Percentiles rank a stretch among this genome's conserved stretches.
Evolutionary conservation across 2,888 invertebrate genomes (phyloP).

Genomic region (Scelioninae gen. 1): DNA sequence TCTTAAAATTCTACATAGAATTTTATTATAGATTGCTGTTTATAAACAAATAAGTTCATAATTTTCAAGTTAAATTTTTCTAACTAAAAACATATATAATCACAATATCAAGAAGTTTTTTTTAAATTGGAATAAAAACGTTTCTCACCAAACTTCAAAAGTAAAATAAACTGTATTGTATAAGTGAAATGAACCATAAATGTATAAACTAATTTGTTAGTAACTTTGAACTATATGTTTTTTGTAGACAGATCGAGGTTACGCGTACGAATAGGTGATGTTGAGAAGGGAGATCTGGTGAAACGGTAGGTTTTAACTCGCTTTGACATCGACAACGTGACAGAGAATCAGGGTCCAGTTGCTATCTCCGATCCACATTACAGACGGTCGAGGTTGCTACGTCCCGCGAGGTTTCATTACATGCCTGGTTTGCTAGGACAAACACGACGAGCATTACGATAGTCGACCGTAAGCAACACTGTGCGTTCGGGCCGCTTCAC

Average conservation of each 20-base stretch:
- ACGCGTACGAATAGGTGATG: conserved; percentile 21
- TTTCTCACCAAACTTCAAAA: no score
- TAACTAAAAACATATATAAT: no score
- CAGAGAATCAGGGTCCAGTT: conserved; percentile 70
- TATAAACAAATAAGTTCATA: no score
- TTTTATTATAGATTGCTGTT: no score
- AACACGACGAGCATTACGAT: conserved; percentile 78
- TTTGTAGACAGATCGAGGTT: conserved; percentile 11
- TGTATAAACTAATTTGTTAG: no score
- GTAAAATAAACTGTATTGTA: no score
- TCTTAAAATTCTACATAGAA: no score
- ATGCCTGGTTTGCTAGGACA: conserved; percentile 81
- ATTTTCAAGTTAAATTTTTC: no score
- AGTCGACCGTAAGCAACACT: conserved; percentile 33
- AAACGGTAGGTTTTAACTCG: conserved; percentile 73
- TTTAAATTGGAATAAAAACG: no score
- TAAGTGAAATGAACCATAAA: no score
- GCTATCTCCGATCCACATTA: conserved; percentile 74
- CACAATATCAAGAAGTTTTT: no score
- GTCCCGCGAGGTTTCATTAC: conserved; percentile 82
- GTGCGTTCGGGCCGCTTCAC: conserved; percentile 44
- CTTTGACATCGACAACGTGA: conserved; percentile 77
- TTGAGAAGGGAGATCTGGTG: conserved; percentile 56
- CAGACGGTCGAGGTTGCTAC: conserved; percentile 66
- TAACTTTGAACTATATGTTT: no score